Percentiles rank a stretch among this genome's conserved stretches.
phyloP scores from a whole-genome alignment of 2,113 vertebrate species.

The Pangasianodon hypophthalmus region DNA sequence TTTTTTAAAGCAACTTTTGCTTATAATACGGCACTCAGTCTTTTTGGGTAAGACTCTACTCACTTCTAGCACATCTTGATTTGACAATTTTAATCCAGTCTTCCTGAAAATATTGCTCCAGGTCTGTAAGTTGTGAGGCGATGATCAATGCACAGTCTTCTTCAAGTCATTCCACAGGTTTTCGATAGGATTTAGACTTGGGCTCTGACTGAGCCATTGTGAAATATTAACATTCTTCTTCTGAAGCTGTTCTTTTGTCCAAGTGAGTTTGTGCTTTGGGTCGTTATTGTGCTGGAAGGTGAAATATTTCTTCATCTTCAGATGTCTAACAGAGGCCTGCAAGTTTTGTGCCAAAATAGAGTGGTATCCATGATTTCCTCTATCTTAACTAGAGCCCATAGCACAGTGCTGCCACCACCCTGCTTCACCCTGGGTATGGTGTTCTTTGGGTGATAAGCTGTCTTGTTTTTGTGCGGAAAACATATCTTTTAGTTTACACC shows the following conservation, averaged over 20 bases:
- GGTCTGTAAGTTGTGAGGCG: neutral
- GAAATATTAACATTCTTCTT: neutral
- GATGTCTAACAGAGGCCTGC: neutral
- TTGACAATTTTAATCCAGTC: too few relatives aligned
- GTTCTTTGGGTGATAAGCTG: too few relatives aligned
- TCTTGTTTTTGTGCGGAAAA: too few relatives aligned
- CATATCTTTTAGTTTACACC: too few relatives aligned
- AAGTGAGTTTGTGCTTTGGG: neutral
- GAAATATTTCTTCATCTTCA: neutral
- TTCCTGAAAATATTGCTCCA: neutral
- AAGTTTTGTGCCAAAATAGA: neutral
- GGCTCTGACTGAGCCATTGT: neutral
- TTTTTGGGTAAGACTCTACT: neutral
- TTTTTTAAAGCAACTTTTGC: neutral
- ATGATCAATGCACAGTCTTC: neutral
- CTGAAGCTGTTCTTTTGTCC: neutral
- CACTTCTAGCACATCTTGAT: neutral
- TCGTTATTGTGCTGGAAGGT: neutral
- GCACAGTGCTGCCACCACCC: neutral
- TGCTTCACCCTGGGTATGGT: neutral
- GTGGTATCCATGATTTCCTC: too few relatives aligned
- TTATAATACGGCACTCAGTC: neutral
- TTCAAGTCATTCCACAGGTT: neutral
- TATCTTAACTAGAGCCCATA: neutral
- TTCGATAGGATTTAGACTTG: neutral